phyloP scores from a whole-genome alignment of 2,888 invertebrate species.

The Eledone cirrhosa region DNA sequence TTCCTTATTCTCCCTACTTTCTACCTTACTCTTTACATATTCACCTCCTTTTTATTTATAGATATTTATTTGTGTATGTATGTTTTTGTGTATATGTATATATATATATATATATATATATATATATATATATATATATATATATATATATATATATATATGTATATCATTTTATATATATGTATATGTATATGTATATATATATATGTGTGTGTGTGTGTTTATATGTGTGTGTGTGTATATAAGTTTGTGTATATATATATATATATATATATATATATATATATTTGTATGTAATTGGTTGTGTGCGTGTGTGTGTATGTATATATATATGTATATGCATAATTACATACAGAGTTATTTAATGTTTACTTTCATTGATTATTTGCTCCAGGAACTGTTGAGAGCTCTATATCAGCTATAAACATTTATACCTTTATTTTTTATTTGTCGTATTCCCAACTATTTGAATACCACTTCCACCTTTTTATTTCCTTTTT shows the following conservation, averaged over 20 bases:
- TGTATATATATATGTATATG: neutral
- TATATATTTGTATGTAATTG: neutral
- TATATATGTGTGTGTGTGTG: neutral
- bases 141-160: conserved; percentile 6
- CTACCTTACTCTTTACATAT: neutral
- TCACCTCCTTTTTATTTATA: neutral
- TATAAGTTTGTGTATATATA: too few species aligned
- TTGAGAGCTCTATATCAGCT: too few species aligned
- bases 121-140: conserved; percentile 6
- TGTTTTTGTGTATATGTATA: too few species aligned
- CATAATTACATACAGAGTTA: too few species aligned
- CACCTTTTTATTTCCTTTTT: neutral
- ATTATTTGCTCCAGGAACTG: too few species aligned
- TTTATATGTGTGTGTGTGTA: neutral
- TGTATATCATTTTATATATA: too few species aligned
- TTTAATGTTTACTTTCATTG: too few species aligned
- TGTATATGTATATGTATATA: neutral
- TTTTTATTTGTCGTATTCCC: too few species aligned
- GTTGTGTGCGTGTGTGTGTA: neutral
- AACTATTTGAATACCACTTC: neutral
- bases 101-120: neutral
- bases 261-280: neutral
- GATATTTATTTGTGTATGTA: neutral
- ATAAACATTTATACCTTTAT: too few species aligned
- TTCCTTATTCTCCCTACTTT: too few species aligned